These are phyloP conservation scores for Oedothorax gibbosus DNA, from an alignment of 1,140 invertebrate genomes.

Conservation along the genomic window DNA sequence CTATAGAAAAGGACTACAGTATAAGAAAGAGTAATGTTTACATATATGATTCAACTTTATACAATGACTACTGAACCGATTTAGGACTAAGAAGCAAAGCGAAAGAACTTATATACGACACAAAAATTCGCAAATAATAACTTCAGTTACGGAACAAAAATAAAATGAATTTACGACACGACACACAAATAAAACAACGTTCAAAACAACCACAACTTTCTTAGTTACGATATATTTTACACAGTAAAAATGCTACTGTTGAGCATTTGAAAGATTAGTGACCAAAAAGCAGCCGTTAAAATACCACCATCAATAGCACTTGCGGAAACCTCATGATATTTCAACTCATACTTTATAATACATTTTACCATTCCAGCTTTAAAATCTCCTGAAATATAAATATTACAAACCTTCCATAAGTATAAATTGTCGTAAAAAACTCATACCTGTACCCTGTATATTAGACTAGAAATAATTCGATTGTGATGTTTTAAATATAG, in stretches of 20 bases:
- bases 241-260: slow-evolving; percentile 25
- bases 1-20: slow-evolving; percentile 42
- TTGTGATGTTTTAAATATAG: no score
- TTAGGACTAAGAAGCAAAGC: slow-evolving; percentile 36
- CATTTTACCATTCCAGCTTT: no score
- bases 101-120: slow-evolving; percentile 17
- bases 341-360: no score
- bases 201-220: neutral
- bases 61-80: slow-evolving; percentile 34
- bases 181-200: no score
- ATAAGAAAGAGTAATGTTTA: neutral
- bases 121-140: neutral
- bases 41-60: neutral
- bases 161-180: neutral
- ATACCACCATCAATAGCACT: neutral
- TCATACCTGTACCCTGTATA: no score
- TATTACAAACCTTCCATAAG: no score
- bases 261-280: slow-evolving; percentile 45
- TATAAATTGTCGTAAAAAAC: no score
- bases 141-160: neutral
- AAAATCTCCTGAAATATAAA: no score
- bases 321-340: neutral
- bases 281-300: neutral
- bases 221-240: neutral
- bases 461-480: no score